Base-by-base conservation (phyloP, 2,113 vertebrate species). In the Scophthalmus maximus region DNA sequence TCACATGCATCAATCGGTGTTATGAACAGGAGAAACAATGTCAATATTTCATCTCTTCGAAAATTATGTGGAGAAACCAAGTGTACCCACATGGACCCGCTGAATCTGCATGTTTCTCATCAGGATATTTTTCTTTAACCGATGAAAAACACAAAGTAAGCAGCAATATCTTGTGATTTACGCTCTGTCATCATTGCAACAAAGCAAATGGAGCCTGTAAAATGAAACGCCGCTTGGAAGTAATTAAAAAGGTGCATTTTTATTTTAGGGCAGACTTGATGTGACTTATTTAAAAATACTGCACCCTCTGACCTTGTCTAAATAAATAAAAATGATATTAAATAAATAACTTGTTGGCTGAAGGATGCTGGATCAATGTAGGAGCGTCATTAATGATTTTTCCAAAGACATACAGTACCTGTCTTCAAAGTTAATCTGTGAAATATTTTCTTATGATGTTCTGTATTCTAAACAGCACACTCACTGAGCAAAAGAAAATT, bases 301-400 rank as follows among this genome's bases (percentile, higher is more conserved):
- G 49, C 55, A 46, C 47, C 36, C 14, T 36, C 29, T 78, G 67
- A 75, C 85, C 77, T 79, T 84, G 66, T 82, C 27, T 83, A 32
- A 83, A 86, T 81, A 76, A 87, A 84, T 86, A 20, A 68, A 25
- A 66, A 68, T 68, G 44, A 57, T 47, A 17, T 29, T 86, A 70
- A 85, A 91, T 90, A 82, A 85, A 81, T 83, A 59, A 81, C 46
- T 38, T 55, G 42, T 53, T 66, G 36, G 72, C 17, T 79, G 68
- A 84, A 87, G 81, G 81, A 81, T 83, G 25, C 34, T 57, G 55
- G 69, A 86, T 86, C 79, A 77, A 88, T 88, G 51, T 27, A 26
- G 30, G 44, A 73, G 42, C 55, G 26, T 75, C 47, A 76, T 67
- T 83, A 82, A 75, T 49, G 25, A 60, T 76, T 78, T 71, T 20